phyloP scores from a whole-genome alignment of 2,113 vertebrate species.

The Pionites leucogaster region DNA sequence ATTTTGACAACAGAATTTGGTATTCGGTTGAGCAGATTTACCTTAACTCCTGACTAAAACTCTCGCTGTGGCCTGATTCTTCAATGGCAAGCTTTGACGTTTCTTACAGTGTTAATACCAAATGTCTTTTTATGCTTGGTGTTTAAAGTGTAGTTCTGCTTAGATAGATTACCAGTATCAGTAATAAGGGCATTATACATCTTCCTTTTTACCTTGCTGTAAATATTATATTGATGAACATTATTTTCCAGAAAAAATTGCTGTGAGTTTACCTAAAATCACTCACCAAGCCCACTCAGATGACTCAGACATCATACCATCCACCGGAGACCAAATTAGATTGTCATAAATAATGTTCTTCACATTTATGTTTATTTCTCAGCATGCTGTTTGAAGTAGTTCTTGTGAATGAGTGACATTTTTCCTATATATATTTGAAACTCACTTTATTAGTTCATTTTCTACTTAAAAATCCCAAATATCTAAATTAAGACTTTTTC shows the following conservation, averaged over 20 bases:
- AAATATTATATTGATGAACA: not conserved
- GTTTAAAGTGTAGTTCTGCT: not conserved
- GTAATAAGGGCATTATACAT: not conserved
- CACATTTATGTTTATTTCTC: conserved; percentile 38
- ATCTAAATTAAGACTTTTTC: not conserved
- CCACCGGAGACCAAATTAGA: conserved; percentile 43
- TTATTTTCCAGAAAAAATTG: conserved; percentile 35
- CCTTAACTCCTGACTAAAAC: not conserved
- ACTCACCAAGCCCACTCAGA: conserved; percentile 19
- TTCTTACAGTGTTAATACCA: not conserved
- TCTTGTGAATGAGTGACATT: conserved; percentile 41
- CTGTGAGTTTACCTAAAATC: conserved; percentile 51
- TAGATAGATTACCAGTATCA: not conserved
- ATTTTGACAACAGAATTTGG: conserved; percentile 14
- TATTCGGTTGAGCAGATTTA: not conserved
- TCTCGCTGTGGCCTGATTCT: not conserved
- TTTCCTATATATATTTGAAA: not conserved
- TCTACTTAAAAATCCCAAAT: not conserved
- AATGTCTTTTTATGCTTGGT: not conserved
- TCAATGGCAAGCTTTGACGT: not conserved
- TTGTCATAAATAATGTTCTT: conserved; percentile 50
- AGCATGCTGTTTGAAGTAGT: conserved; percentile 13
- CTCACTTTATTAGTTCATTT: conserved; percentile 18
- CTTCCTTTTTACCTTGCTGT: not conserved
- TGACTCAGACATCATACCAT: conserved; percentile 54